phyloP scores from a whole-genome alignment of 2,113 vertebrate species.

The Symphodus melops region DNA sequence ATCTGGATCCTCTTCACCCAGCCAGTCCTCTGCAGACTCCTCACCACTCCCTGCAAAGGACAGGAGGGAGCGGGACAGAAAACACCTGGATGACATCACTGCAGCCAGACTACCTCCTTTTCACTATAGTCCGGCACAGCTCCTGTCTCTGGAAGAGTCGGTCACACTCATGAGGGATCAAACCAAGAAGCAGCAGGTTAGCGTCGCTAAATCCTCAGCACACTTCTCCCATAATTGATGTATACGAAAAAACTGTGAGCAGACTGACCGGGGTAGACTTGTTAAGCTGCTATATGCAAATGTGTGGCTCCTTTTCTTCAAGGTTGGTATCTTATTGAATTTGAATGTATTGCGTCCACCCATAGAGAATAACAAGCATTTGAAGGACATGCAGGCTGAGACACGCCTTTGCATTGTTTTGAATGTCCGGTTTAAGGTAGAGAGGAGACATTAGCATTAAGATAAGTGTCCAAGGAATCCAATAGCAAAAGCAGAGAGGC shows the following conservation, averaged over 20 bases:
- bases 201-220: neutral
- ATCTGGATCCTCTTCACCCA: slow-evolving; percentile 76
- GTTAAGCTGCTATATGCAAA: no score
- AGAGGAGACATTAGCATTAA: neutral
- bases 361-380: neutral
- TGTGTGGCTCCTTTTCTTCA: no score
- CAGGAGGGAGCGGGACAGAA: slow-evolving; percentile 83
- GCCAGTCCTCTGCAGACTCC: slow-evolving; percentile 65
- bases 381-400: neutral
- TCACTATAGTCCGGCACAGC: slow-evolving; percentile 84
- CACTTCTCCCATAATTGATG: neutral
- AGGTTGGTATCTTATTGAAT: no score
- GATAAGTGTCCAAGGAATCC: no score
- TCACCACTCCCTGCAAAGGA: slow-evolving; percentile 80
- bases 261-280: no score
- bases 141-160: slow-evolving; percentile 90
- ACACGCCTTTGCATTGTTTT: neutral
- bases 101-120: slow-evolving; percentile 89
- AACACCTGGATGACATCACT: slow-evolving; percentile 93
- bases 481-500: no score
- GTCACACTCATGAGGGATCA: slow-evolving; percentile 86
- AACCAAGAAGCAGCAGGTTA: slow-evolving; percentile 88
- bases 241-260: no score
- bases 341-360: neutral
- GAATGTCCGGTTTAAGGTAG: neutral